Conservation (phyloP, 2,888 invertebrate species). For the Megaustenia siamemsis region DNA sequence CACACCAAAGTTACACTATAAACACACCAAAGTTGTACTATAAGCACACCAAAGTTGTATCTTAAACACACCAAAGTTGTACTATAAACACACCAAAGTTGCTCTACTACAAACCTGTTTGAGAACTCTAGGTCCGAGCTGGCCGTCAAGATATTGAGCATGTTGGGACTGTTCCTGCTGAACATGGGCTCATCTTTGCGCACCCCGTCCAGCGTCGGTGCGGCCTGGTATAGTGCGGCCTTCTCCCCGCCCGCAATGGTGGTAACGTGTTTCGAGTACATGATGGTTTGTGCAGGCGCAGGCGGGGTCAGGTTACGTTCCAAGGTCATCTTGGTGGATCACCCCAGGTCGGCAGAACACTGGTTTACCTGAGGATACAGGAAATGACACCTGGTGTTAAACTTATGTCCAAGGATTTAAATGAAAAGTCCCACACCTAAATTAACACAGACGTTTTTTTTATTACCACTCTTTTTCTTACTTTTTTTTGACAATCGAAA, state of each 20-base stretch:
- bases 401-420: no score
- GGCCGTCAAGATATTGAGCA: conserved; percentile 77
- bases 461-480: no score
- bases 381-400: no score
- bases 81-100: no score
- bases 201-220: conserved; percentile 57
- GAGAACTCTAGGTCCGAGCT: conserved; percentile 79
- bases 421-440: no score
- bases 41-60: no score
- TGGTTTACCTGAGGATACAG: conserved; percentile 27
- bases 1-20: no score
- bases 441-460: no score
- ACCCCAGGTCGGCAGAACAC: conserved; percentile 1
- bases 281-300: conserved; percentile 55
- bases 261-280: conserved; percentile 56
- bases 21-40: no score
- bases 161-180: conserved; percentile 78
- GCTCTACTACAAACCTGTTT: conserved; percentile 76
- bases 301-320: conserved; percentile 72
- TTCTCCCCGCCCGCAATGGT: conserved; percentile 40
- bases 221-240: conserved; percentile 13
- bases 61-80: no score
- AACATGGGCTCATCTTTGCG: conserved; percentile 78
- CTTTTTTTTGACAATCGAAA: no score
- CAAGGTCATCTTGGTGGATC: conserved; percentile 67